Evolutionary conservation across 2,888 invertebrate species (phyloP), one percentile per base, ranked within the genome.

Genomic region (Ichneumoninae sp.): DNA sequence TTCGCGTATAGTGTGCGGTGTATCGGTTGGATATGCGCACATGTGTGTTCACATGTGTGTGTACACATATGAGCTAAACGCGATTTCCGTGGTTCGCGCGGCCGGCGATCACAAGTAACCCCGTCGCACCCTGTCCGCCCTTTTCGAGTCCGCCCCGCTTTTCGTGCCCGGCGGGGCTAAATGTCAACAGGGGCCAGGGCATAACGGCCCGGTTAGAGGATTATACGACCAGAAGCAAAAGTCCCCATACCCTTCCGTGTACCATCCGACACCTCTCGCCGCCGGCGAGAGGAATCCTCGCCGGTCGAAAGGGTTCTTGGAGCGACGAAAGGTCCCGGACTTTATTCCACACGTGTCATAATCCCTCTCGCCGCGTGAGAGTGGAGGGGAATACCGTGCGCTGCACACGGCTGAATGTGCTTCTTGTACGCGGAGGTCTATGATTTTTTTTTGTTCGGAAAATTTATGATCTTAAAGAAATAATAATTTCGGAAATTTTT

Each of bases 241-340:
- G 80, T 65, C 77, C 75, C n/a, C 33, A 5, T 8, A 0, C 30
- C 63, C n/a, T 30, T 5, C 26, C 63, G 63, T 16, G 30, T 33
- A n/a, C 6, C 63, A 30, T 4, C 52, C 78, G 77, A 80, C 75
- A 69, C 83, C 54, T 19, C 81, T 19, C 81, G 71, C 63, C 76
- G 33, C 63, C 84, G 86, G 81, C 86, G 80, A 85, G 81, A 80
- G 79, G 83, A 85, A 81, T 81, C 85, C 71, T 19, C 19, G 79
- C 69, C 40, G 57, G 44, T 73, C 73, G 73, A 71, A 77, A 86
- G 87, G 85, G 83, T 77, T 85, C 30, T 33, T 33, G 63, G 82
- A 90, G 88, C 70, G 90, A 90, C 90, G 90, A 92, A 92, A 92
- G 92, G 92, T 92, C 92, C 91, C 90, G 92, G 92, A 92, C 92